A percentile compares a stretch with the other conserved stretches of the same genome.
These are phyloP conservation scores for Oscheius sp. DNA, from an alignment of 2,888 invertebrate genomes.

Conservation along the genomic window DNA sequence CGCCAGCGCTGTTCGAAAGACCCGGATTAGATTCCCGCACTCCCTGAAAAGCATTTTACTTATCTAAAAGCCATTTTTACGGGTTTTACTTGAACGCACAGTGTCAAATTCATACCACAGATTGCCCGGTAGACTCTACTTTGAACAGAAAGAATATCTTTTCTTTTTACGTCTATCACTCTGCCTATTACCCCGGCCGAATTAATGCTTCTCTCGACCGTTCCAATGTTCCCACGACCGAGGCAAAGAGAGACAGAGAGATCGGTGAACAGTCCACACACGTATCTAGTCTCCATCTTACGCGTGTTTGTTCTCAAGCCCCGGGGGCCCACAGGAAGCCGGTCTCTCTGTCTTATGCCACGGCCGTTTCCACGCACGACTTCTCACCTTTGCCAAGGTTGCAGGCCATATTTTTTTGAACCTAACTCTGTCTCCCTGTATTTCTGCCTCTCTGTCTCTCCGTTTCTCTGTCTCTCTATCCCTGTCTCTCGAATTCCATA, in stretches of 20 bases:
- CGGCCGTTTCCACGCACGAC: too few species aligned
- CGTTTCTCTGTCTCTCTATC: too few species aligned
- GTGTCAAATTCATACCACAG: too few species aligned
- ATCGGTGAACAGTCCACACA: background rate
- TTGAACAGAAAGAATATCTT: too few species aligned
- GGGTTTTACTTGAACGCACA: too few species aligned
- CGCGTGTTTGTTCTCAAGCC: background rate
- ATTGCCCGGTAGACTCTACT: too few species aligned
- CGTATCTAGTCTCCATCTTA: background rate
- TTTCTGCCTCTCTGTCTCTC: background rate
- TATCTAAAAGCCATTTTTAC: too few species aligned
- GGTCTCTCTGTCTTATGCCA: background rate
- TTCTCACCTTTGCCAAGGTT: conserved; percentile 27
- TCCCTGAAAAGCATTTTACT: too few species aligned
- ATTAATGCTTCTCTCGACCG: background rate
- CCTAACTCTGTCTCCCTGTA: background rate
- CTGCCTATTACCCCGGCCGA: background rate
- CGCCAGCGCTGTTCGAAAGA: too few species aligned
- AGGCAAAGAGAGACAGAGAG: background rate
- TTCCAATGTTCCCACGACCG: too few species aligned
- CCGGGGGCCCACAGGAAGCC: background rate
- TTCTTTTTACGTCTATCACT: too few species aligned
- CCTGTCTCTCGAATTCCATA: conserved; percentile 2
- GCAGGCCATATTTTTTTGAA: background rate
- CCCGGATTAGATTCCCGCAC: too few species aligned